phyloP scores from a whole-genome alignment of 2,888 invertebrate species.

The Polyommatus iphigenia region DNA sequence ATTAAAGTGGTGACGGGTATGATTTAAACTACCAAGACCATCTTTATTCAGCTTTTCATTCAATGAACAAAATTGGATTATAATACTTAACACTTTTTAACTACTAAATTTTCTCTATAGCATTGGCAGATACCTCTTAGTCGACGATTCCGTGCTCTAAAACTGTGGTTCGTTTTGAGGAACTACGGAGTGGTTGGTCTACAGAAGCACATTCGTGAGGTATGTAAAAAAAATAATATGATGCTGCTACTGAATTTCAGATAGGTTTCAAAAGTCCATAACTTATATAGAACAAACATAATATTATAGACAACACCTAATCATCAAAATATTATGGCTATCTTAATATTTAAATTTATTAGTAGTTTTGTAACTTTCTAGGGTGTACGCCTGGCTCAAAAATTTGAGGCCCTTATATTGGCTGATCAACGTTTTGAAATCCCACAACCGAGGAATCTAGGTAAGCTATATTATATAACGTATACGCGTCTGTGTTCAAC shows the following conservation, averaged over 20 bases:
- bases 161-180: slow-evolving; percentile 98
- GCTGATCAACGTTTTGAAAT: slow-evolving; percentile 94
- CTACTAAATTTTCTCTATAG: slow-evolving; percentile 72
- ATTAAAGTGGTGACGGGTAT: not conserved
- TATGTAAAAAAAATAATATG: slow-evolving; percentile 54
- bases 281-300: too few species aligned
- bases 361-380: slow-evolving; percentile 56
- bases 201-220: slow-evolving; percentile 95
- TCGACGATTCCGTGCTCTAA: slow-evolving; percentile 94
- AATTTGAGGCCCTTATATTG: slow-evolving; percentile 92
- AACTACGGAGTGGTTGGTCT: slow-evolving; percentile 94
- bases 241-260: not conserved
- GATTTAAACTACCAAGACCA: not conserved
- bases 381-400: slow-evolving; percentile 94
- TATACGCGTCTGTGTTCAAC: too few species aligned
- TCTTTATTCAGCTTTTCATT: not conserved
- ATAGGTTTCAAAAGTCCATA: too few species aligned
- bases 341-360: not conserved
- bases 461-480: slow-evolving; percentile 50
- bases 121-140: slow-evolving; percentile 99
- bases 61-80: not conserved
- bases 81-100: not conserved
- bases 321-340: too few species aligned
- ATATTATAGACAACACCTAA: too few species aligned
- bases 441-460: slow-evolving; percentile 91